Percentiles rank a stretch among this genome's conserved stretches.
Conservation (phyloP, 2,113 vertebrate species). For the Embiotoca jacksoni region DNA sequence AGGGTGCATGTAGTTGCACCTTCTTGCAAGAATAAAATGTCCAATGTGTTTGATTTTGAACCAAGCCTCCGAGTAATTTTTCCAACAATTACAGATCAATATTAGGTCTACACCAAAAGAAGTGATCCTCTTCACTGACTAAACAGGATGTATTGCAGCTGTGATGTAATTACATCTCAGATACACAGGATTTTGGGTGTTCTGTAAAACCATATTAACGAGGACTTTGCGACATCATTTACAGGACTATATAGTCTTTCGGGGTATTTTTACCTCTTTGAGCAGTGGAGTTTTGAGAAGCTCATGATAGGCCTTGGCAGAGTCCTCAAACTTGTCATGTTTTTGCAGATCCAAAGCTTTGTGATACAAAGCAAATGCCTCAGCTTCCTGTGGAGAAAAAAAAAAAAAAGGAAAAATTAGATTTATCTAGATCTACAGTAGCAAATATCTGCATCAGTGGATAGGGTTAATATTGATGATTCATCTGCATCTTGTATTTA, state of each 20-base stretch:
- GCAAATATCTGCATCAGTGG: background rate
- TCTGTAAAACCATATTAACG: background rate
- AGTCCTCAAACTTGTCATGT: constrained; percentile 96
- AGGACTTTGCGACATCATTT: background rate
- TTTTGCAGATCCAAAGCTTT: constrained; percentile 98
- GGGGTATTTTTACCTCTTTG: constrained; percentile 87
- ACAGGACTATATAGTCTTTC: background rate
- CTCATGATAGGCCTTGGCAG: constrained; percentile 94
- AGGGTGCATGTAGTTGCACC: too few relatives aligned
- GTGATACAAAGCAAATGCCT: constrained; percentile 97
- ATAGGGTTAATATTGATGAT: background rate
- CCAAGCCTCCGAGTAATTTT: too few relatives aligned
- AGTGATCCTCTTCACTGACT: background rate
- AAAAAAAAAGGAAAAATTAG: background rate
- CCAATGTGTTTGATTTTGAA: too few relatives aligned
- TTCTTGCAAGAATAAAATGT: too few relatives aligned
- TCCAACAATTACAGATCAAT: background rate
- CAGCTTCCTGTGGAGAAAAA: constrained; percentile 89
- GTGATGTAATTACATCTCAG: background rate
- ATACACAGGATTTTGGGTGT: background rate
- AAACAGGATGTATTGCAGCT: too few relatives aligned
- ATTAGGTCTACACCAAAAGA: background rate
- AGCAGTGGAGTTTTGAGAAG: constrained; percentile 94
- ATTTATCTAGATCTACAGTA: background rate
- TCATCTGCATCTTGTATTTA: constrained; percentile 52